Base-by-base conservation (phyloP, 2,797 vertebrate genomes). In the Morelia viridis region DNA sequence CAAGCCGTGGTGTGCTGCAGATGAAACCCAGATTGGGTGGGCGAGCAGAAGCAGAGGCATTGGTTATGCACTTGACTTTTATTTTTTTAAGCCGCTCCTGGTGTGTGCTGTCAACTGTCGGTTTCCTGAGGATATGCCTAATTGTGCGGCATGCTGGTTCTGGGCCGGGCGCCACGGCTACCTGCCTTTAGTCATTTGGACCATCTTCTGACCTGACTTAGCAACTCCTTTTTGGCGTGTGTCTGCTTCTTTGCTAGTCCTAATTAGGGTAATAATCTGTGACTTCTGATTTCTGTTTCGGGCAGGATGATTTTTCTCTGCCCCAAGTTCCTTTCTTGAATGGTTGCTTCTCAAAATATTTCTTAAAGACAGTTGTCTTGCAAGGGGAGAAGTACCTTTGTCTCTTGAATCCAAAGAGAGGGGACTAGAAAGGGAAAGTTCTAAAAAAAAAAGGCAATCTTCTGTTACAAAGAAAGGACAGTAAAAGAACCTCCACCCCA, bases 401-500 rank as follows among this genome's bases (percentile, higher is more conserved):
- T 15, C 5, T 68, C 35, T 76, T 22, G 17, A 3, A 41, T 76
- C 17, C 17, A 35, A 76, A 71, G 2, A 41, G 31, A 35, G 1
- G 71, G 35, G 31, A 19, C 15, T 22, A 35, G 7, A 17, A 19
- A 76, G 31, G 35, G 35, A 76, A 41, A 22, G 1, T 41, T 8
- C 1, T 35, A 7, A 1, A 71, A 35, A 31, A 17, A 31, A 64
- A 64, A 28, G 26, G 26, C 10, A n/a, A n/a, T 76, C 68, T 76
- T 41, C 24, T 64, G 19, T 80, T 22, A 22, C 31, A 41, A 80
- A 80, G 41, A 80, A 19, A 76, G 35, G 19, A 80, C 35, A 24
- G 4, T 2, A 4, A 46, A 11, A 76, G 17, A 24, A 80, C 7
- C 1, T 3, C 0, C 3, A 5, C 56, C 22, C 1, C 5, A 8